Evolutionary conservation across 1,140 invertebrate species (phyloP).

Genomic region (Microplitis mediator): DNA sequence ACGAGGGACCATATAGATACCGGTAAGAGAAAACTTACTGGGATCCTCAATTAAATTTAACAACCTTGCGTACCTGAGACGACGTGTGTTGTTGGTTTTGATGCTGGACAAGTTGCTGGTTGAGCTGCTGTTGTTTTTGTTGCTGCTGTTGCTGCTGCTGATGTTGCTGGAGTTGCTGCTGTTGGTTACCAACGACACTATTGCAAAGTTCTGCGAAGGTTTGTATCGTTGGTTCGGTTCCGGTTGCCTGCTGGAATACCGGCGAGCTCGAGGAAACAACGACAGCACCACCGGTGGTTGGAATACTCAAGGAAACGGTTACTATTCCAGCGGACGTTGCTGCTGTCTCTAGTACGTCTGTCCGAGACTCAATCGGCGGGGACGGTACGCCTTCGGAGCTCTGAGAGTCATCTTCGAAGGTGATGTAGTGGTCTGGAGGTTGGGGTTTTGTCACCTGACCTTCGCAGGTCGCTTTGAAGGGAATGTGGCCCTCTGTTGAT

Average conservation of each 20-base stretch:
- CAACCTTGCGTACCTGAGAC: slow-evolving; percentile 42
- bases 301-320: slow-evolving; percentile 67
- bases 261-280: slow-evolving; percentile 64
- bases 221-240: slow-evolving; percentile 50
- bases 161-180: slow-evolving; percentile 43
- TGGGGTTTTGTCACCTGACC: slow-evolving; percentile 81
- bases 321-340: slow-evolving; percentile 72
- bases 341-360: slow-evolving; percentile 68
- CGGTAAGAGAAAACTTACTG: neutral
- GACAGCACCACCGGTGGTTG: slow-evolving; percentile 64
- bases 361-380: slow-evolving; percentile 49
- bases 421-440: slow-evolving; percentile 82
- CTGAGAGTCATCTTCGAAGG: slow-evolving; percentile 85
- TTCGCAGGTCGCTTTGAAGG: slow-evolving; percentile 91
- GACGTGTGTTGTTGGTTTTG: slow-evolving; percentile 47
- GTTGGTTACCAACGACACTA: slow-evolving; percentile 63
- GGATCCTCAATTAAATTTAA: slow-evolving; percentile 30
- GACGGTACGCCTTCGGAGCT: slow-evolving; percentile 72
- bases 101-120: slow-evolving; percentile 44
- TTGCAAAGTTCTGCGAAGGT: slow-evolving; percentile 70
- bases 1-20: slow-evolving; percentile 4
- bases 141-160: slow-evolving; percentile 36
- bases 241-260: slow-evolving; percentile 56
- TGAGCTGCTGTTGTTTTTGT: slow-evolving; percentile 31
- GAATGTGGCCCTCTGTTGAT: slow-evolving; percentile 80